Evolutionary conservation across 2,797 vertebrate genomes (phyloP).

Genomic region (Cossypha caffra): DNA sequence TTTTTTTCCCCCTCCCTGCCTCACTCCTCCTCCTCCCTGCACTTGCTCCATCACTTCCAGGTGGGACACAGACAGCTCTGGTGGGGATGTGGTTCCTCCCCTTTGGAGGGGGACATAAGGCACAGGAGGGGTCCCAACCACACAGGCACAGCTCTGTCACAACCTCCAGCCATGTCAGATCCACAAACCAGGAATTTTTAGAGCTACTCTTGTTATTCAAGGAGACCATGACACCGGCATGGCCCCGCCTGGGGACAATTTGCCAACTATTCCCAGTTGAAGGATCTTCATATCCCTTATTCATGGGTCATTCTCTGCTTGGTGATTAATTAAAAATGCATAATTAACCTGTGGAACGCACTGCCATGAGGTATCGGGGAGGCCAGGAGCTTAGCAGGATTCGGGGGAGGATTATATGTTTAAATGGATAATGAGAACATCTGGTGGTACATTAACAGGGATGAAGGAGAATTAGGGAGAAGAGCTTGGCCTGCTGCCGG

Average conservation of each 20-base stretch:
- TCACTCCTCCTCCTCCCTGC: background rate
- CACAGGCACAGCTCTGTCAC: background rate
- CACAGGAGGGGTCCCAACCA: fast-evolving
- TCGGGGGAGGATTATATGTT: constrained; percentile 57
- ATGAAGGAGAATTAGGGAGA: constrained; percentile 62
- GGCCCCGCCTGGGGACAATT: background rate
- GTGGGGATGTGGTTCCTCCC: background rate
- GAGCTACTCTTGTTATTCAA: background rate
- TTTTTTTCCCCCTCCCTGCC: constrained; percentile 25
- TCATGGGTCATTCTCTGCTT: constrained; percentile 13
- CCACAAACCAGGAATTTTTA: background rate
- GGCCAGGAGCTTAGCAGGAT: constrained; percentile 60
- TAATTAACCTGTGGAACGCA: constrained; percentile 52
- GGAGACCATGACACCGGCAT: fast-evolving
- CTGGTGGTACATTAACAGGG: constrained; percentile 56
- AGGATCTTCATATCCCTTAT: background rate
- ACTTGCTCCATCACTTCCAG: background rate
- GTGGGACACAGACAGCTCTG: constrained; percentile 12
- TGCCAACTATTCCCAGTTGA: background rate
- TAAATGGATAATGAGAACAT: constrained; percentile 70
- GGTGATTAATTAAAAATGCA: constrained; percentile 38
- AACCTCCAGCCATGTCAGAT: background rate
- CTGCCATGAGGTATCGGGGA: background rate
- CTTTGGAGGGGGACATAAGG: fast-evolving
- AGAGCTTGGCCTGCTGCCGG: background rate